Conservation (phyloP, 2,888 invertebrate species). For the Latrodectus hesperus region DNA sequence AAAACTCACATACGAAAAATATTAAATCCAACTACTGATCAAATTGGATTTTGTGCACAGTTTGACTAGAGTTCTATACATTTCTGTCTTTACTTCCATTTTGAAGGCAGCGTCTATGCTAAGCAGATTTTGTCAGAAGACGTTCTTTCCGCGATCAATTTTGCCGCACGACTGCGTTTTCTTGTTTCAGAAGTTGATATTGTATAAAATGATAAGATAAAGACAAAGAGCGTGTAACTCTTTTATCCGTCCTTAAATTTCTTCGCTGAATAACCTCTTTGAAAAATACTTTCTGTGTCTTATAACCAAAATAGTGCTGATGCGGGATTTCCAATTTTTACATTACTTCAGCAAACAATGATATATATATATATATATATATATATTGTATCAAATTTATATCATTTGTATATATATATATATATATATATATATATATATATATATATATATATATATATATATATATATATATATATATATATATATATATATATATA, state of each 20-base stretch:
- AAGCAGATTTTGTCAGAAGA: constrained; percentile 46
- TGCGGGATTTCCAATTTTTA: too few relatives aligned
- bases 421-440: too few relatives aligned
- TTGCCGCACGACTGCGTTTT: constrained; percentile 37
- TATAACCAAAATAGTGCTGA: too few relatives aligned
- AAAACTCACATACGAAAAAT: constrained; percentile 3
- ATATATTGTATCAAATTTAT: too few relatives aligned
- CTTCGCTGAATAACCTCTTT: not conserved
- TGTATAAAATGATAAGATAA: constrained; percentile 40
- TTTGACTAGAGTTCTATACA: constrained; percentile 25
- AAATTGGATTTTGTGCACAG: constrained; percentile 42
- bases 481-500: too few relatives aligned
- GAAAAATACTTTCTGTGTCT: too few relatives aligned
- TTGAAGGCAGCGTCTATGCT: constrained; percentile 53
- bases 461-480: too few relatives aligned
- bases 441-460: too few relatives aligned
- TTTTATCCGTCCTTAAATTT: not conserved
- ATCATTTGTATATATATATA: too few relatives aligned
- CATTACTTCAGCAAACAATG: too few relatives aligned
- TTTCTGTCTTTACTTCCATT: not conserved
- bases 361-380: too few relatives aligned
- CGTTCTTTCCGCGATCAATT: constrained; percentile 32
- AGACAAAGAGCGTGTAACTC: constrained; percentile 11
- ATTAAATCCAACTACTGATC: constrained; percentile 37
- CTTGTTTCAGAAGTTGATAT: constrained; percentile 22